These are phyloP conservation scores for Brachyhypopomus gauderio DNA, from an alignment of 2,113 vertebrate species.

Conservation along the genomic window DNA sequence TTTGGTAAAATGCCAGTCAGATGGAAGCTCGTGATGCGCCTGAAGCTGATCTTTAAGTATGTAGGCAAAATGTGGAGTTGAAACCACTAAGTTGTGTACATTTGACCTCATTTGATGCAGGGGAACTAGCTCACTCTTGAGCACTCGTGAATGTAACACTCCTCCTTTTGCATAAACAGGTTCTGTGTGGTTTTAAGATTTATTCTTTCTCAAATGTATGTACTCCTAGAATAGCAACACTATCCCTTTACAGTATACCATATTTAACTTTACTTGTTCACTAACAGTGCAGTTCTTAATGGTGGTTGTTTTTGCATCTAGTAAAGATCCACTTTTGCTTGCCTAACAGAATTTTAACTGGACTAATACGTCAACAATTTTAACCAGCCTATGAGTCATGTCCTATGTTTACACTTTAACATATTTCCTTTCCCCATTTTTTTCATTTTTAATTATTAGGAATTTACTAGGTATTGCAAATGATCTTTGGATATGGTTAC, in stretches of 20 bases:
- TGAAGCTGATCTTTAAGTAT: slow-evolving; percentile 6
- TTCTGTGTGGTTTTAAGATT: too few species aligned
- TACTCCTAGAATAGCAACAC: too few species aligned
- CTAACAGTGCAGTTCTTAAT: background rate
- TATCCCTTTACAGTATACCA: background rate
- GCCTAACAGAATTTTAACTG: background rate
- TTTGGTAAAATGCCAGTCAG: slow-evolving; percentile 63
- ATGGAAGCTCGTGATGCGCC: slow-evolving; percentile 63
- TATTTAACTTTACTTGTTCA: background rate
- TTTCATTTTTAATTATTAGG: slow-evolving; percentile 34
- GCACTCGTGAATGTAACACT: too few species aligned
- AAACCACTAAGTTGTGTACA: too few species aligned
- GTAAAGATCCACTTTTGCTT: background rate
- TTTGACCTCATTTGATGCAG: too few species aligned
- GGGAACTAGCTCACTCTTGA: too few species aligned
- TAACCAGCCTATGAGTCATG: background rate
- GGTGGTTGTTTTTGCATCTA: background rate
- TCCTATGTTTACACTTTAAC: slow-evolving; percentile 62
- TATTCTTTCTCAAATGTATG: too few species aligned
- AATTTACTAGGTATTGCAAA: background rate
- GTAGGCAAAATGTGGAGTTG: too few species aligned
- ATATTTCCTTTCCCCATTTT: background rate
- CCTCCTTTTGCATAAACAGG: too few species aligned
- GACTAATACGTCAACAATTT: background rate
- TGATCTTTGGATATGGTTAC: background rate